phyloP scores from a whole-genome alignment of 2,113 vertebrate species.

The Chiloscyllium plagiosum region DNA sequence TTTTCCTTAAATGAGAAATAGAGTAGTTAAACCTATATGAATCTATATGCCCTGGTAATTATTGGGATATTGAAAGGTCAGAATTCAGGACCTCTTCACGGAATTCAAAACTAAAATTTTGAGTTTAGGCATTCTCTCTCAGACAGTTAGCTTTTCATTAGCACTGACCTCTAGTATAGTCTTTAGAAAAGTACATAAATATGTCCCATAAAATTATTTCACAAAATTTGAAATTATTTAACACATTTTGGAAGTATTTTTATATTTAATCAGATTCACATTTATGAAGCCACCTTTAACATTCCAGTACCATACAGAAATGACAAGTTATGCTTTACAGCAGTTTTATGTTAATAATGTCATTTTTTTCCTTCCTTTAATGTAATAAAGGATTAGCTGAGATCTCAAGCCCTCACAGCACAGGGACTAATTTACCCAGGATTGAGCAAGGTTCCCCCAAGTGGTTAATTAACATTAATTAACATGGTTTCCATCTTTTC shows the following conservation, averaged over 20 bases:
- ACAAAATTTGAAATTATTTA: background rate
- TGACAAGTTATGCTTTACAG: slow-evolving; percentile 63
- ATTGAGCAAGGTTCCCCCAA: slow-evolving; percentile 61
- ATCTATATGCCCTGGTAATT: background rate
- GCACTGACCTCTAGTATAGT: background rate
- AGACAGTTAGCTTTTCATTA: background rate
- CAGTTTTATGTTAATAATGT: slow-evolving; percentile 69
- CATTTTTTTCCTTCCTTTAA: slow-evolving; percentile 70
- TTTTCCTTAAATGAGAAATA: background rate
- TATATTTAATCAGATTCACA: background rate
- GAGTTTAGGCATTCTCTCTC: background rate
- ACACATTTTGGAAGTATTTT: background rate
- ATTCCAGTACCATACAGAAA: slow-evolving; percentile 61
- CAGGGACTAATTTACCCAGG: slow-evolving; percentile 71
- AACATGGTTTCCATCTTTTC: slow-evolving; percentile 72
- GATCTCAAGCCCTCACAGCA: slow-evolving; percentile 65
- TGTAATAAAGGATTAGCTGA: slow-evolving; percentile 74
- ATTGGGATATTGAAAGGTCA: background rate
- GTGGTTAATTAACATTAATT: slow-evolving; percentile 78
- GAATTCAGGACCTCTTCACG: background rate
- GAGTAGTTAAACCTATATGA: background rate
- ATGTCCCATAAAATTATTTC: too few relatives aligned
- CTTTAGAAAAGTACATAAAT: background rate
- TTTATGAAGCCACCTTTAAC: background rate
- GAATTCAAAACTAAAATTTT: background rate